Evolutionary conservation across 2,797 vertebrate genomes (phyloP).

Genomic region (Lepilemur ruficaudatus): DNA sequence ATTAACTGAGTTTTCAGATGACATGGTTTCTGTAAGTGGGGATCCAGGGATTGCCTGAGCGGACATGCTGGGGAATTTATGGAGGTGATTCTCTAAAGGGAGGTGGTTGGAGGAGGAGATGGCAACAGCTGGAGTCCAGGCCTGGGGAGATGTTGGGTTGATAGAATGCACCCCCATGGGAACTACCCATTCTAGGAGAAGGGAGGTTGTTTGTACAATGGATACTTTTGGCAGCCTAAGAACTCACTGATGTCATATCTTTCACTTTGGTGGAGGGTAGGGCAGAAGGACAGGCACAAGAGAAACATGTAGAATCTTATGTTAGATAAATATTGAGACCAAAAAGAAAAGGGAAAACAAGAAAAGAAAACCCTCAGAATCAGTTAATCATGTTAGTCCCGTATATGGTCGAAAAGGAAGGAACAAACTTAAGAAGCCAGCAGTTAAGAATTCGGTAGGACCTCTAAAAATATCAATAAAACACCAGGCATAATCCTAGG

Average conservation of each 20-base stretch:
- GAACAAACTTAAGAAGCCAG: background rate
- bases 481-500: background rate
- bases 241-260: background rate
- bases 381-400: background rate
- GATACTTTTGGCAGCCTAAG: background rate
- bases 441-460: background rate
- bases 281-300: background rate
- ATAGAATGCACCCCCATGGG: rapidly evolving
- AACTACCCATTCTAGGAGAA: background rate
- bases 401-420: background rate
- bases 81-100: background rate
- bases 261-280: background rate
- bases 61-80: background rate
- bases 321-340: background rate
- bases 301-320: background rate
- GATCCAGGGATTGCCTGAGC: background rate
- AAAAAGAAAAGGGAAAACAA: background rate
- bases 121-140: background rate
- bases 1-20: background rate
- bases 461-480: background rate
- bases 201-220: background rate
- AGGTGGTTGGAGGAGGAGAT: background rate
- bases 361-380: background rate
- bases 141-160: background rate
- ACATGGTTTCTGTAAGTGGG: background rate